A percentile compares a stretch with the other conserved stretches of the same genome.
Evolutionary conservation across 2,888 invertebrate species (phyloP).

Genomic region (Siphlonurus alternatus): DNA sequence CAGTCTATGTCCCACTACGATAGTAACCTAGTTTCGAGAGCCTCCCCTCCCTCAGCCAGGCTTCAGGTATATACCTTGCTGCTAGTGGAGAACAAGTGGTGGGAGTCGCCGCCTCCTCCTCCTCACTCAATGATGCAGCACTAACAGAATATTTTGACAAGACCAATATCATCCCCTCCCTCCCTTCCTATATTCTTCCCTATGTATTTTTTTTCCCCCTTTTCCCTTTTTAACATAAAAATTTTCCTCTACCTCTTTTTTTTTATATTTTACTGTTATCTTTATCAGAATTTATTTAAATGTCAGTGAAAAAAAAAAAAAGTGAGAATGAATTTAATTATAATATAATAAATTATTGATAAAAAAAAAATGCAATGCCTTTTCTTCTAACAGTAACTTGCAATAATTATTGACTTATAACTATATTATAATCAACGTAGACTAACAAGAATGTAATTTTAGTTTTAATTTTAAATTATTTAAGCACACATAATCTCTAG

Average conservation of each 20-base stretch:
- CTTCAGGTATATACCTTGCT: neutral
- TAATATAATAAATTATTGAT: no score
- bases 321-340: no score
- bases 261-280: no score
- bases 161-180: neutral
- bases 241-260: neutral
- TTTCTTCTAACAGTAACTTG: no score
- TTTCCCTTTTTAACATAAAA: neutral
- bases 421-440: no score
- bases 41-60: neutral
- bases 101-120: neutral
- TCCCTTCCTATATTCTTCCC: neutral
- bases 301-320: no score
- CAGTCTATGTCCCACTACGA: neutral
- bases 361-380: no score
- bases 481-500: no score
- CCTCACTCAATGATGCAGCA: neutral
- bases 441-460: no score
- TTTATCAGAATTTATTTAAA: no score
- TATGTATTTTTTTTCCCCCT: neutral
- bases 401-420: no score
- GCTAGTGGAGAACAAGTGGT: neutral
- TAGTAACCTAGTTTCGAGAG: neutral
- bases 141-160: neutral
- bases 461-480: no score